phyloP scores from a whole-genome alignment of 2,797 vertebrate genomes.

The Ibycter americanus region DNA sequence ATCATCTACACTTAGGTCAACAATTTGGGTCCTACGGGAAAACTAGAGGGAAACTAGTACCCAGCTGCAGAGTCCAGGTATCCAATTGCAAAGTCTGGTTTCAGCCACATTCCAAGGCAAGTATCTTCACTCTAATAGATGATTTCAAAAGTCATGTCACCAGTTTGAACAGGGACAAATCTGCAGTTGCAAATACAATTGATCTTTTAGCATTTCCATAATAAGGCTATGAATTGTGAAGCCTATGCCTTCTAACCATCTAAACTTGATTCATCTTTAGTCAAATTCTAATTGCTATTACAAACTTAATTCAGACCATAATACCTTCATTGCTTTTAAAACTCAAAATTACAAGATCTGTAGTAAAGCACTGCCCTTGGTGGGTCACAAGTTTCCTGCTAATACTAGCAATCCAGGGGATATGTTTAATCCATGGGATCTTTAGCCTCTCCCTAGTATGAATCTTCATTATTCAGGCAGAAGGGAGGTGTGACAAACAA shows the following conservation, averaged over 20 bases:
- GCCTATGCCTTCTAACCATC: neutral
- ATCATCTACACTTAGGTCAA: neutral
- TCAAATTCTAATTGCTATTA: neutral
- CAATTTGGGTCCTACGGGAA: neutral
- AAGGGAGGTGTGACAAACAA: constrained; percentile 21
- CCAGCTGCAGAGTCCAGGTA: neutral
- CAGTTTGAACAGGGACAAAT: neutral
- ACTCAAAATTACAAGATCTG: neutral
- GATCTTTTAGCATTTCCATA: neutral
- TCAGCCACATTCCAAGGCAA: neutral
- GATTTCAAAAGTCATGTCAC: neutral
- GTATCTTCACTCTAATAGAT: neutral
- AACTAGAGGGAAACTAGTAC: neutral
- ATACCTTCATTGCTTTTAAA: neutral
- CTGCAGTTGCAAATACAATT: neutral
- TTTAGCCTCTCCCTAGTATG: neutral
- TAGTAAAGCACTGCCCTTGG: neutral
- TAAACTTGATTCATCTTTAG: neutral
- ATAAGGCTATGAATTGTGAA: neutral
- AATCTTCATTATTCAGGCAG: neutral
- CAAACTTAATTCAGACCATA: neutral
- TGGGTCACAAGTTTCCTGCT: neutral
- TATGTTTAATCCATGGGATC: neutral
- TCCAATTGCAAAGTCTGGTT: neutral
- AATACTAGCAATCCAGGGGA: neutral